Evolutionary conservation across 2,888 invertebrate genomes (phyloP).

Genomic region (Idaea straminata): DNA sequence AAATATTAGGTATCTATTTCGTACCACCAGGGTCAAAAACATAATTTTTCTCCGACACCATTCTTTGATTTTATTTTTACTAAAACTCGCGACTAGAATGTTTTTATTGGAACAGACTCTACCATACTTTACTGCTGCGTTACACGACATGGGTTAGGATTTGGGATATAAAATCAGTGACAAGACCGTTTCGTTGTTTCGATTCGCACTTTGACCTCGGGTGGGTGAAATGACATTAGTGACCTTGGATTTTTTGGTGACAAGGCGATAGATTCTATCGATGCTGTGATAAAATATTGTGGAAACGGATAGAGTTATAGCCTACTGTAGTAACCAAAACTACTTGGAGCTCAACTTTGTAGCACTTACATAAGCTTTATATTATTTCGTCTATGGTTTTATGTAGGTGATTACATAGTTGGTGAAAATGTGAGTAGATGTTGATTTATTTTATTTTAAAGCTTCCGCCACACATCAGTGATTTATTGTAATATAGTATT

Average conservation of each 20-base stretch:
- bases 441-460: too few species aligned
- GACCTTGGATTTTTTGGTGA: not conserved
- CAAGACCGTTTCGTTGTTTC: not conserved
- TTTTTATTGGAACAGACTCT: not conserved
- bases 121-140: not conserved
- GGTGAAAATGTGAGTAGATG: too few species aligned
- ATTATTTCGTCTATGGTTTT: too few species aligned
- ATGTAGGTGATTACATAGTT: too few species aligned
- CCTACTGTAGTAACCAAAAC: too few species aligned
- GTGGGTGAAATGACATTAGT: not conserved
- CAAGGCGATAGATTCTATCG: not conserved
- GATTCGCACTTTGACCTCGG: conserved; percentile 1
- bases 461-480: not conserved
- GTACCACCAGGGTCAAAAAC: not conserved
- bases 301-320: not conserved
- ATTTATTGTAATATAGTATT: not conserved
- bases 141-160: not conserved
- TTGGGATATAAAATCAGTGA: not conserved
- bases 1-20: too few species aligned
- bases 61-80: not conserved
- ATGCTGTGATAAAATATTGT: not conserved
- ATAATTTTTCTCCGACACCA: not conserved
- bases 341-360: too few species aligned
- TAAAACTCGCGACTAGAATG: not conserved
- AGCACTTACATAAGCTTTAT: too few species aligned